Evolutionary conservation across 2,113 vertebrate genomes (phyloP).

Genomic region (Solea senegalensis): DNA sequence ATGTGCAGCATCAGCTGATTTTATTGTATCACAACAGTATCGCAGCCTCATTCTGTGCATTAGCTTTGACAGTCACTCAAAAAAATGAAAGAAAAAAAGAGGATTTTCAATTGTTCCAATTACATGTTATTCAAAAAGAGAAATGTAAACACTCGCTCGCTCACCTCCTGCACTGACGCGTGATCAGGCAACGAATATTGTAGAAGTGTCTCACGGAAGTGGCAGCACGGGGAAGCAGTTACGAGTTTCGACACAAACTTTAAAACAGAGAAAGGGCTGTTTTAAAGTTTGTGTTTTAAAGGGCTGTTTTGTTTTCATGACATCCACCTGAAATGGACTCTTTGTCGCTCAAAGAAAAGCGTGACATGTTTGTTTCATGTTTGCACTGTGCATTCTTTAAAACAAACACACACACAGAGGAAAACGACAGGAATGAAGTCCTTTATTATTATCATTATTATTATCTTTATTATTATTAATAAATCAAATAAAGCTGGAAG

Average conservation of each 20-base stretch:
- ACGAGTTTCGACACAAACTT: slow-evolving; percentile 31
- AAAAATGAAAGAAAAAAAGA: slow-evolving; percentile 31
- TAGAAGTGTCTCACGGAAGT: slow-evolving; percentile 58
- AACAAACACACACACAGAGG: background rate
- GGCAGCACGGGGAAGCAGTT: slow-evolving; percentile 44
- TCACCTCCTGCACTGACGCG: slow-evolving; percentile 49
- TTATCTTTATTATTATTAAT: background rate
- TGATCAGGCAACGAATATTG: slow-evolving; percentile 51
- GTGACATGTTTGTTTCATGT: background rate
- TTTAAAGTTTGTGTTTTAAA: no score
- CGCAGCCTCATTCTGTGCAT: slow-evolving; percentile 44
- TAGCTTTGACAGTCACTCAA: slow-evolving; percentile 41
- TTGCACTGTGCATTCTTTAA: background rate
- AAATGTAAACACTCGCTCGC: slow-evolving; percentile 43
- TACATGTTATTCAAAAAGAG: slow-evolving; percentile 42
- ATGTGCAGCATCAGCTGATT: slow-evolving; percentile 37
- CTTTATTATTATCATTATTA: no score
- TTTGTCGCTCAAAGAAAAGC: slow-evolving; percentile 41
- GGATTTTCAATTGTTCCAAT: slow-evolving; percentile 42
- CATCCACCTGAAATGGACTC: slow-evolving; percentile 34
- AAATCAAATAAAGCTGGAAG: background rate
- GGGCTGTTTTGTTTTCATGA: slow-evolving; percentile 29
- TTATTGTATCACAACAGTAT: slow-evolving; percentile 29
- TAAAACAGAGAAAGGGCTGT: slow-evolving; percentile 29
- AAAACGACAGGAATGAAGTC: no score